Percentiles rank a stretch among this genome's conserved stretches.
These are phyloP conservation scores for Oscheius sp. DNA, from an alignment of 2,888 invertebrate genomes.

Conservation along the genomic window DNA sequence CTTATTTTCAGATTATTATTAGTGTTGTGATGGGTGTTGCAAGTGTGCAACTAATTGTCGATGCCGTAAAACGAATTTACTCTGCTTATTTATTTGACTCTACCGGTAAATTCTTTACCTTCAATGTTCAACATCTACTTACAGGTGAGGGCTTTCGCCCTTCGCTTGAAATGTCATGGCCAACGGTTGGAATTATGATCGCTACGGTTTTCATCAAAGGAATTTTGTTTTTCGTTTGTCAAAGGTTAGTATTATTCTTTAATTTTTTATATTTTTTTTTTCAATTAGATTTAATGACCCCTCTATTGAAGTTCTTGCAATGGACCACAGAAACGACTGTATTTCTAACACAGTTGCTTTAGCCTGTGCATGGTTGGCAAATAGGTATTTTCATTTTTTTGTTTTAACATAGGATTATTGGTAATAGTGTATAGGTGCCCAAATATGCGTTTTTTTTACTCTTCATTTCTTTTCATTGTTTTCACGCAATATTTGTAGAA, in stretches of 20 bases:
- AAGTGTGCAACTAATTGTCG: slow-evolving; percentile 71
- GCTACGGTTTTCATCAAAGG: slow-evolving; percentile 63
- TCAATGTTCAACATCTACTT: not conserved
- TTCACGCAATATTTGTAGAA: not conserved
- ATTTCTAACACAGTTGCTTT: slow-evolving; percentile 73
- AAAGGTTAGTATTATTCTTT: slow-evolving; percentile 54
- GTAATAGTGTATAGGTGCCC: too few relatives aligned
- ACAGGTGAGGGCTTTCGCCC: slow-evolving; percentile 23
- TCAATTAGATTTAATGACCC: slow-evolving; percentile 64
- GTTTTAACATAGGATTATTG: too few relatives aligned
- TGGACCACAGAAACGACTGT: slow-evolving; percentile 74
- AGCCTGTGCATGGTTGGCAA: slow-evolving; percentile 70
- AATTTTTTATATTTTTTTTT: not conserved
- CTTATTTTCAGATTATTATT: slow-evolving; percentile 66
- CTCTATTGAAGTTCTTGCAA: slow-evolving; percentile 71
- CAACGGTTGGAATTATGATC: slow-evolving; percentile 66
- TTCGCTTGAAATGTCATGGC: slow-evolving; percentile 59
- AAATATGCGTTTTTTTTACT: too few relatives aligned
- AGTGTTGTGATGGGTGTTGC: slow-evolving; percentile 74
- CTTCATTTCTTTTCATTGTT: too few relatives aligned
- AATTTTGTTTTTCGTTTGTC: slow-evolving; percentile 61
- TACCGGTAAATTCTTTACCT: not conserved
- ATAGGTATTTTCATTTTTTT: slow-evolving; percentile 14
- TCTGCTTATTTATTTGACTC: slow-evolving; percentile 16
- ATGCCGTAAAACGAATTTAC: slow-evolving; percentile 51